Conservation (phyloP, 2,113 vertebrate genomes). For the Alligator mississippiensis region DNA sequence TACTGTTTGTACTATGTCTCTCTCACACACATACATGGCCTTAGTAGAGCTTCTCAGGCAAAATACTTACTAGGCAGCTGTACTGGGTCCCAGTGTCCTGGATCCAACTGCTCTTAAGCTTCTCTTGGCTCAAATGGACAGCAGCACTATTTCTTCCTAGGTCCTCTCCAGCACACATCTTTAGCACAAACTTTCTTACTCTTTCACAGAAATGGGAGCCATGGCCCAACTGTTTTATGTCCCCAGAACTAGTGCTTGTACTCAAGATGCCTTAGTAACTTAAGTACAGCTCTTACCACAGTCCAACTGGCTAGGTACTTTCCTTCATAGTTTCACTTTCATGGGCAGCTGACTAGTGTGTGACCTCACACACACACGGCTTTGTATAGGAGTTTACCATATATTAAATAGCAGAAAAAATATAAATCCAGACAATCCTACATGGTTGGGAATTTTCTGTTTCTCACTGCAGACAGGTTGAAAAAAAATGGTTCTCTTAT, state of each 20-base stretch:
- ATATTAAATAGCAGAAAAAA: background rate
- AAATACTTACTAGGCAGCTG: background rate
- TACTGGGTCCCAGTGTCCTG: background rate
- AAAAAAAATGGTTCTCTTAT: background rate
- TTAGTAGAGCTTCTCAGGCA: background rate
- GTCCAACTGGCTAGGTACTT: no score
- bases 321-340: no score
- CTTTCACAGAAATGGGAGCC: background rate
- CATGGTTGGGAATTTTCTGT: fast-evolving
- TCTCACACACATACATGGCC: background rate
- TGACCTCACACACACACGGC: background rate
- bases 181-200: no score
- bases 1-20: no score
- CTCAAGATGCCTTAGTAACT: background rate
- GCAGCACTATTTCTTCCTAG: background rate
- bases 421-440: background rate
- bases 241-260: background rate
- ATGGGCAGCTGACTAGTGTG: no score
- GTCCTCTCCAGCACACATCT: background rate
- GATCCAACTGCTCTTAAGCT: background rate
- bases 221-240: no score
- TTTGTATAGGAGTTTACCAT: background rate
- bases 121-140: background rate
- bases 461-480: background rate
- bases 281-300: background rate